Evolutionary conservation across 2,113 vertebrate species (phyloP), one percentile per base, ranked within the genome.

Genomic region (Stegastes partitus): DNA sequence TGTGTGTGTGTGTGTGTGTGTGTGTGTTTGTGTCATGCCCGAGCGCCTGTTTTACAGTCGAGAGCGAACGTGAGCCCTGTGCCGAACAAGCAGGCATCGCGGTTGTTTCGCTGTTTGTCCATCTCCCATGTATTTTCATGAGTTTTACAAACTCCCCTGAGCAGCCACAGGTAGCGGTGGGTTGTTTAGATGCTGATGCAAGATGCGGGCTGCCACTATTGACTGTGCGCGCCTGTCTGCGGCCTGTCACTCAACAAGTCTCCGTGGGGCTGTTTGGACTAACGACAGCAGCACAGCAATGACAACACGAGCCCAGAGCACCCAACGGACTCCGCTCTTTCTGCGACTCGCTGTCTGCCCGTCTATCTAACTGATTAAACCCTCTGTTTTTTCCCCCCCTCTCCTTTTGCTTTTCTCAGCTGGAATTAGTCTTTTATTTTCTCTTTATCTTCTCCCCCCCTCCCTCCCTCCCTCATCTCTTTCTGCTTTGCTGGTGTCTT

Each of bases 191-290:
- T 86, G 88, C 65, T 81, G 72, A 87, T 64, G 64, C 57, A 68
- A 84, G 68, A 87, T 92, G 79, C 61, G 28, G 88, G 87, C 82
- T 74, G 84, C 89, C 88, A 57, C 69, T 93, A 93, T 93, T 93
- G 91, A 92, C 74, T 68, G 77, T 92, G 77, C 72, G 64, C 21
- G 42, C 44, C 62, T 83, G 86, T 84, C 87, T 74, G 57, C 25
- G 66, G 75, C 81, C 74, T 68, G 86, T 92, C 91, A 90, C 77
- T 93, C 92, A 86, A 21, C 81, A 44, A 34, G 63, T 84, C 83
- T 89, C 86, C 19, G 54, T 81, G 59, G 87, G 56, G 75, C 71
- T 91, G 87, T 93, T 93, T 89, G 84, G 79, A 91, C 81, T 92
- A 92, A 90, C 19, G 69, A 93, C 90, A 93, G 47, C 88, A 70